Conservation (phyloP, 1,140 invertebrate genomes). For the Drosophila navojoa region DNA sequence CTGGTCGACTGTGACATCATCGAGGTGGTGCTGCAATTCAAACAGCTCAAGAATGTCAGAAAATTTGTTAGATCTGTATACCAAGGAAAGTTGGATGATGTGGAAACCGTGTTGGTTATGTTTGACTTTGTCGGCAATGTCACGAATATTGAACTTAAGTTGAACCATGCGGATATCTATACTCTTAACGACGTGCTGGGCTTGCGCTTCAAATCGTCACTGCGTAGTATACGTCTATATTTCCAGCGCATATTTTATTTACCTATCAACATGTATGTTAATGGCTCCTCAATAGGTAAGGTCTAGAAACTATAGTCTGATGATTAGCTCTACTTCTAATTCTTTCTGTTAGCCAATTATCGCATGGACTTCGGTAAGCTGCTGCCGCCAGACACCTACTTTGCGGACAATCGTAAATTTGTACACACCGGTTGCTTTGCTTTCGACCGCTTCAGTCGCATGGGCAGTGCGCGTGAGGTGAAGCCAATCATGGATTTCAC, state of each 20-base stretch:
- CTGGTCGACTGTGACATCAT: slow-evolving; percentile 74
- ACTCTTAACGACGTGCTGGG: slow-evolving; percentile 67
- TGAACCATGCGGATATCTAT: slow-evolving; percentile 61
- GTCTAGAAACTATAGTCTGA: too few species aligned
- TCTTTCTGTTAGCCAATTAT: slow-evolving; percentile 56
- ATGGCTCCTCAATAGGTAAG: slow-evolving; percentile 63
- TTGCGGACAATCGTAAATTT: slow-evolving; percentile 36
- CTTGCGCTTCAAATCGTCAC: slow-evolving; percentile 68
- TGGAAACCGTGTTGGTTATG: slow-evolving; percentile 49
- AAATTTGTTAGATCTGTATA: slow-evolving; percentile 53
- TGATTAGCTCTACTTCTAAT: background rate
- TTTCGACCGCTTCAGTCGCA: slow-evolving; percentile 64
- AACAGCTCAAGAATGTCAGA: slow-evolving; percentile 60
- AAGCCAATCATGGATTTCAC: slow-evolving; percentile 67
- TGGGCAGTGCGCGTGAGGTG: slow-evolving; percentile 45
- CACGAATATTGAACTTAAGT: slow-evolving; percentile 63
- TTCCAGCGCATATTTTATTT: slow-evolving; percentile 79
- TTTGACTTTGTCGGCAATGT: slow-evolving; percentile 77
- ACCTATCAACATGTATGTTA: slow-evolving; percentile 72
- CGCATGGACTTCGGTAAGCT: slow-evolving; percentile 67
- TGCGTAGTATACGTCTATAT: slow-evolving; percentile 62
- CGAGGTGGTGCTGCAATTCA: slow-evolving; percentile 68
- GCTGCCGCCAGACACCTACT: slow-evolving; percentile 58
- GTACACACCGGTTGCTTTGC: slow-evolving; percentile 42
- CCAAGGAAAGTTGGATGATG: slow-evolving; percentile 11